Evolutionary conservation across 2,113 vertebrate genomes (phyloP), one percentile per base, ranked within the genome.

Genomic region (Cinclus cinclus): DNA sequence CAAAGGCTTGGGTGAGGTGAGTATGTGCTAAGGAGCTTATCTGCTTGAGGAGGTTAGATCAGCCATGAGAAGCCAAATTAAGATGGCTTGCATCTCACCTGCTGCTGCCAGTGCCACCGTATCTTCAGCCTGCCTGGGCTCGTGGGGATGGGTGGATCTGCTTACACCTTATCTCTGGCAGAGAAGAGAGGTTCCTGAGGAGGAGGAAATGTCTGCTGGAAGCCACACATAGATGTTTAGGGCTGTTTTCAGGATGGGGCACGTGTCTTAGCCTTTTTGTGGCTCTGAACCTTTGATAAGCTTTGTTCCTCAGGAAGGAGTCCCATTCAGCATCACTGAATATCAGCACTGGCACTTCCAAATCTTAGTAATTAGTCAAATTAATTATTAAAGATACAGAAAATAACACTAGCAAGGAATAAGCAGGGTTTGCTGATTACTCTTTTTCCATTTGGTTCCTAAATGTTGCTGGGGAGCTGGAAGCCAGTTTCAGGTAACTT

Each of bases 401-500:
- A 85, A 88, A 88, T 31, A 86, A 35, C 30, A 85, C 21, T 21
- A 83, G 67, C 21, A 87, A 77, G 77, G 37, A 90, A 62, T 68
- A 41, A 58, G 49, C 2, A 2, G 30, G 24, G 15, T 68, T 94
- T 92, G 11, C 42, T 33, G 30, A 67, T 59, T 58, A 46, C 12
- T 83, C 3, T 83, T 44, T 42, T 79, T 46, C 24, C 47, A 18
- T 86, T 60, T 90, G 75, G 17, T 33, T 88, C 27, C 47, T n/a
- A 67, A 73, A 55, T 20, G 15, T 67, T 92, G 73, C 68, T 44
- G 39, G 46, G 33, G 59, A 83, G 55, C 52, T 68, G 33, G 46
- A 24, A 93, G 28, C 27, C 44, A 90, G 37, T 70, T 88, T 82
- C 93, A 92, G 94, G 87, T 84, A 76, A 74, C 79, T 80, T 83